A percentile compares a stretch with the other conserved stretches of the same genome.
phyloP scores from a whole-genome alignment of 2,797 vertebrate species.

The Typhlichthys eigenmanni region DNA sequence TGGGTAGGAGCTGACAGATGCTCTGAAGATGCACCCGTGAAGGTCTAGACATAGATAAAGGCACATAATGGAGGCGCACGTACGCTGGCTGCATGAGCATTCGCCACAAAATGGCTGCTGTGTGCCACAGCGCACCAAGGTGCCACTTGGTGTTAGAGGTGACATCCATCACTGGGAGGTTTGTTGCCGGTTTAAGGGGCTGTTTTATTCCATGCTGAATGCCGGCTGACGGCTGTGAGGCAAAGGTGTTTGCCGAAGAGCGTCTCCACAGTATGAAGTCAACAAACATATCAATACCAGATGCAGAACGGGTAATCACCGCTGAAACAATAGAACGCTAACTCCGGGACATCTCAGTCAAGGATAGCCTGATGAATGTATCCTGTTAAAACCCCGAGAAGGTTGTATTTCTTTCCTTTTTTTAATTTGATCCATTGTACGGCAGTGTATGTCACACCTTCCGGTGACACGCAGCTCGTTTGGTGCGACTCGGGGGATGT shows the following conservation, averaged over 20 bases:
- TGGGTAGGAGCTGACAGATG: constrained; percentile 65
- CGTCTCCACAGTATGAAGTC: background rate
- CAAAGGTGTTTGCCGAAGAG: constrained; percentile 12
- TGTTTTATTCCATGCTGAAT: background rate
- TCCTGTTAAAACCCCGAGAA: constrained; percentile 59
- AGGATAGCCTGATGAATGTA: constrained; percentile 63
- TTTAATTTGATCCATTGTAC: constrained; percentile 36
- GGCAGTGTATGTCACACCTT: constrained; percentile 67
- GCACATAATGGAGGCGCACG: constrained; percentile 54
- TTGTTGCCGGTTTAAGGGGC: constrained; percentile 23
- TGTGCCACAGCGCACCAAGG: constrained; percentile 36
- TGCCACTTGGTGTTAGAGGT: constrained; percentile 28
- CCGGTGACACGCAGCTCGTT: constrained; percentile 73
- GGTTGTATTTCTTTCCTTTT: constrained; percentile 29
- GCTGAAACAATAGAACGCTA: constrained; percentile 45
- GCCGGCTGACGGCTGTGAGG: constrained; percentile 3
- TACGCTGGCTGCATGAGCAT: constrained; percentile 49
- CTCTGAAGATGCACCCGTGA: constrained; percentile 62
- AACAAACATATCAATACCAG: background rate
- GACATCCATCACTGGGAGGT: constrained; percentile 35
- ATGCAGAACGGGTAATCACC: constrained; percentile 28
- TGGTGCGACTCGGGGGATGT: constrained; percentile 72
- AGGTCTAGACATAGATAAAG: constrained; percentile 67
- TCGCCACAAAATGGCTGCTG: constrained; percentile 60
- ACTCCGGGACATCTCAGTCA: constrained; percentile 51